Conservation (phyloP, 2,797 vertebrate species). For the Acanthis flammea region DNA sequence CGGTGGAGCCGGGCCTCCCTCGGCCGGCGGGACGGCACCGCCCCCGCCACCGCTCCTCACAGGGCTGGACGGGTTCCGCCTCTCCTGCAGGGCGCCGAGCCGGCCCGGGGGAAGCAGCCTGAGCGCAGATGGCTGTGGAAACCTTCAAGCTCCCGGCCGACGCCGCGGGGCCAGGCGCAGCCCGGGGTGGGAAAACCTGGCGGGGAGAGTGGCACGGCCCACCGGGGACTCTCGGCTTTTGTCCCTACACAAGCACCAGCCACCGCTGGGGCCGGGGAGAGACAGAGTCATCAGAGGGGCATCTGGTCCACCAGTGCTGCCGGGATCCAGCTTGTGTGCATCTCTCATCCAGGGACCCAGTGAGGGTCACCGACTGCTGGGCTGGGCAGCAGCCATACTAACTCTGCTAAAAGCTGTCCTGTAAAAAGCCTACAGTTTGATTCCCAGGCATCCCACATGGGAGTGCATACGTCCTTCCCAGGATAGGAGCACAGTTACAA, state of each 20-base stretch:
- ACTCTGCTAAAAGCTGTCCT: background rate
- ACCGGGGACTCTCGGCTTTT: background rate
- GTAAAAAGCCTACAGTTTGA: background rate
- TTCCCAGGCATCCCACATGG: background rate
- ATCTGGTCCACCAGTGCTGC: background rate
- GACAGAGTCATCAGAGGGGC: background rate
- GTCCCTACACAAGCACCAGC: background rate
- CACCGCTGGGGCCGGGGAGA: accelerated
- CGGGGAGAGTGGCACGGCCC: background rate
- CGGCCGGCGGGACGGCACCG: constrained; percentile 56
- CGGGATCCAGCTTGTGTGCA: accelerated
- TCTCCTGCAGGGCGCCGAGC: constrained; percentile 43
- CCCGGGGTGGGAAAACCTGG: background rate
- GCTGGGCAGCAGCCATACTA: background rate
- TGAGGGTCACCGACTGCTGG: background rate
- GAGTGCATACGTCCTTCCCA: background rate
- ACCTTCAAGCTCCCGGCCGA: background rate
- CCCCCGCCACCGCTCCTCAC: constrained; percentile 62
- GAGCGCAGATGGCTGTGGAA: constrained; percentile 79
- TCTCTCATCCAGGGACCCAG: accelerated
- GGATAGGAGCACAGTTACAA: background rate
- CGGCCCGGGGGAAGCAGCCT: constrained; percentile 4
- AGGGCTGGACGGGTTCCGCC: constrained; percentile 70
- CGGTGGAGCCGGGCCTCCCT: background rate
- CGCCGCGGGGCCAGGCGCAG: background rate